Base-by-base conservation (phyloP, 2,797 vertebrate genomes). In the Oryzias sinensis region DNA sequence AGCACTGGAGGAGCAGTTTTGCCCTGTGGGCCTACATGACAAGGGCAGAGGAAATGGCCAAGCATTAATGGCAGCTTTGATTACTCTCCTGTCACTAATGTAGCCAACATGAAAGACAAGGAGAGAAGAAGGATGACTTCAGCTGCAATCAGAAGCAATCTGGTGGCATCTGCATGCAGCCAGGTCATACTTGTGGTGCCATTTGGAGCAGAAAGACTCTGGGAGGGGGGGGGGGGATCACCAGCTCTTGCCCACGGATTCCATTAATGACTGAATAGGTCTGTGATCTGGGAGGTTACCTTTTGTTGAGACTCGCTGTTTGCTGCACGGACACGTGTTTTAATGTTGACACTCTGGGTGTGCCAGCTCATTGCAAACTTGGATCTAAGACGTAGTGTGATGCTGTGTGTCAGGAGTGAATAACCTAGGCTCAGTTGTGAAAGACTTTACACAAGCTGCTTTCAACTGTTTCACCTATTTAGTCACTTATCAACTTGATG, bases 81-180 rank as follows among this genome's bases (percentile, higher is more conserved):
- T 87, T 89, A 85, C 84, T 79, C 78, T 89, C 74, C 79, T 84
- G 81, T 87, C 82, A 85, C 85, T 87, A 90, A 90, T 90, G 90
- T 78, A 74, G 78, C 86, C 65, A 27, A 86, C 84, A 86, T 88
- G 79, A 90, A 88, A 89, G 81, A 80, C 69, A 79, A 88, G 81
- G 74, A 59, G 74, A 74, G 73, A 43, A 79, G 74, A 73, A 56
- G 41, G 70, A 84, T 60, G 80, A 81, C 77, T 83, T 80, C 68
- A 72, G 68, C 51, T 41, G 56, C 63, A 66, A 76, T 81, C 79
- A 78, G 56, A 77, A 40, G 59, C 61, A 62, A 70, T 79, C 77
- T 57, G 62, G 68, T 50, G 73, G 72, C 74, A 74, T 84, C 69
- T 76, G 49, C 61, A 45, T 77, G 72, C 24, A 65, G 33, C 70